These are phyloP conservation scores for Trachops cirrhosus DNA, from an alignment of 2,797 vertebrate genomes.

Conservation along the genomic window DNA sequence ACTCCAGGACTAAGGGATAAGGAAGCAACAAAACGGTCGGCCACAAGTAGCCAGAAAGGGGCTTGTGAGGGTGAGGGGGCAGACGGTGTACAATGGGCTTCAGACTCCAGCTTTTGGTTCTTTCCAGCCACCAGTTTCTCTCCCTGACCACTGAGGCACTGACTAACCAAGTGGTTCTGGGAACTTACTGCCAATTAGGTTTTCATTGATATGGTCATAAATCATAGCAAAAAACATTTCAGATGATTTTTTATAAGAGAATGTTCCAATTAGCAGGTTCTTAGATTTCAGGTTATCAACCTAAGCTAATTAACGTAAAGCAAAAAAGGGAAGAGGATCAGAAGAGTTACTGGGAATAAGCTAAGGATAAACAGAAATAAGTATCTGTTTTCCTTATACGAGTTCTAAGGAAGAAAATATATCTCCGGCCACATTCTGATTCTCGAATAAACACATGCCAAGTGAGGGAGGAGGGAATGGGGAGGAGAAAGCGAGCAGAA, in stretches of 20 bases:
- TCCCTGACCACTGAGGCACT: neutral
- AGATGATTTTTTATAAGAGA: neutral
- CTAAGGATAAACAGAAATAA: conserved; percentile 57
- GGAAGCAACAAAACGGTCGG: conserved; percentile 10
- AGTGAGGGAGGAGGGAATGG: conserved; percentile 19
- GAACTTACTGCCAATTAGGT: neutral
- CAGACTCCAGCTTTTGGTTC: neutral
- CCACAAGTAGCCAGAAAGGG: neutral
- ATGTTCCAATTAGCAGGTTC: neutral
- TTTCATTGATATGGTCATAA: neutral
- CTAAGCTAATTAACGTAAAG: conserved; percentile 48
- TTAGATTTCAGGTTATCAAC: conserved; percentile 15
- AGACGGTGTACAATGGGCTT: neutral
- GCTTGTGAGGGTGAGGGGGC: neutral
- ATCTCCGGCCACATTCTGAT: conserved; percentile 50
- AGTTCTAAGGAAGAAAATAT: conserved; percentile 56
- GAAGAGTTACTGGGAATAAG: conserved; percentile 23
- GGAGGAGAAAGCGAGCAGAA: conserved; percentile 67
- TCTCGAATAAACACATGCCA: conserved; percentile 57
- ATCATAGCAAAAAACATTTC: conserved; percentile 44
- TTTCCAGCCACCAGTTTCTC: neutral
- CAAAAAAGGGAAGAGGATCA: neutral
- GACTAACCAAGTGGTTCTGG: neutral
- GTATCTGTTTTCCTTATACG: conserved; percentile 35
- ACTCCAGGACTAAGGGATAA: neutral